Evolutionary conservation across 2,113 vertebrate species (phyloP).

Genomic region (Ailuropoda melanoleuca): DNA sequence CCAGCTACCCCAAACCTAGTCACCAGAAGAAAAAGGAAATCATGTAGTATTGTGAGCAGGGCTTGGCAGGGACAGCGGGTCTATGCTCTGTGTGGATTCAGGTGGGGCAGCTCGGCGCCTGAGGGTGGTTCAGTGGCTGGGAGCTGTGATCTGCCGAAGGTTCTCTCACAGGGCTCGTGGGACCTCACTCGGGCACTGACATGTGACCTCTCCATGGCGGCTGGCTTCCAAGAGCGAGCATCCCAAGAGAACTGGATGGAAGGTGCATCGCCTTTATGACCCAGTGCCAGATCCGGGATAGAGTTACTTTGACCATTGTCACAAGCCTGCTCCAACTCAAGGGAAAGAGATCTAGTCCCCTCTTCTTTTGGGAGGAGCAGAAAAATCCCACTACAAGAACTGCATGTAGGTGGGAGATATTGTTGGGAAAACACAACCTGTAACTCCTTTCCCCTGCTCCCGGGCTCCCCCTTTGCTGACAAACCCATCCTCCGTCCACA

Average conservation of each 20-base stretch:
- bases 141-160: neutral
- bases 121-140: neutral
- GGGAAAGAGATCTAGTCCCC: neutral
- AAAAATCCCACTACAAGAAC: neutral
- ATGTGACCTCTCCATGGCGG: neutral
- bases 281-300: neutral
- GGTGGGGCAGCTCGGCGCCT: neutral
- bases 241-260: neutral
- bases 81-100: neutral
- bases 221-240: neutral
- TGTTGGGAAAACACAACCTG: neutral
- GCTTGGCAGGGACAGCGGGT: neutral
- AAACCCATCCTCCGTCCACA: neutral
- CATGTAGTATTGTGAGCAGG: too few species aligned
- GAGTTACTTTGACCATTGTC: neutral
- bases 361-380: neutral
- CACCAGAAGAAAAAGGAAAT: neutral
- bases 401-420: neutral
- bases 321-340: neutral
- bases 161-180: neutral
- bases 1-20: neutral
- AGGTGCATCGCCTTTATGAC: neutral
- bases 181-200: neutral
- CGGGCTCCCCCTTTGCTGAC: neutral
- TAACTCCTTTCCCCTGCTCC: neutral